A percentile compares a stretch with the other conserved stretches of the same genome.
phyloP scores from a whole-genome alignment of 2,888 invertebrate species.

The Caenorhabditis wallacei region DNA sequence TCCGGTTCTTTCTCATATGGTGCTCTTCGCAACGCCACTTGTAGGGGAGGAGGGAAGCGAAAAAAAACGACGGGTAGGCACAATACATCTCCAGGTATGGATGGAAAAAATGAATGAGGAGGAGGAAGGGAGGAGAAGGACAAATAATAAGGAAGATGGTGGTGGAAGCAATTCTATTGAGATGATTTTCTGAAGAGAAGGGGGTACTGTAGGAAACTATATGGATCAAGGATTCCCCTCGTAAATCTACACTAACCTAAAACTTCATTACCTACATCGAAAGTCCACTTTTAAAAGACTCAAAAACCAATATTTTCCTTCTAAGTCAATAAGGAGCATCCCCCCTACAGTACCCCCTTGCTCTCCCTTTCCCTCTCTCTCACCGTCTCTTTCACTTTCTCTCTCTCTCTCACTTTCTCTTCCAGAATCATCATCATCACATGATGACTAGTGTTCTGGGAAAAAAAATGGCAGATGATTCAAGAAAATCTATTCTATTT shows the following conservation, averaged over 20 bases:
- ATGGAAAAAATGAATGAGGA: not conserved
- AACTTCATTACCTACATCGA: no score
- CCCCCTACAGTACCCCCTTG: slow-evolving; percentile 12
- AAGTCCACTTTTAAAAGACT: no score
- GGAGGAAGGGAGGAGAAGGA: slow-evolving; percentile 14
- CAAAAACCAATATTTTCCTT: not conserved
- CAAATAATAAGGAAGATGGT: slow-evolving; percentile 12
- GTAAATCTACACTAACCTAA: no score
- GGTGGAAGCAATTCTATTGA: not conserved
- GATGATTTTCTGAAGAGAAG: not conserved
- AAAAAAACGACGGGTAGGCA: not conserved
- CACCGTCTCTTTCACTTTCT: not conserved
- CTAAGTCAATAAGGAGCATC: not conserved
- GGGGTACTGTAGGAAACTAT: not conserved
- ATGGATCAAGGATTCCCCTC: not conserved
- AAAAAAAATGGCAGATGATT: slow-evolving; percentile 17
- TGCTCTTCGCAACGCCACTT: no score
- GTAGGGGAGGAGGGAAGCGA: not conserved
- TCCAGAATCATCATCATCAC: slow-evolving; percentile 10
- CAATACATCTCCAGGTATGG: slow-evolving; percentile 1
- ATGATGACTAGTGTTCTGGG: slow-evolving; percentile 5
- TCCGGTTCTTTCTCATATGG: no score
- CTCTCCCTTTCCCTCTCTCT: not conserved
- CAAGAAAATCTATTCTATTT: slow-evolving; percentile 4
- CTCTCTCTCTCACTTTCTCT: not conserved